These are phyloP conservation scores for Macrosteles quadrilineatus DNA, from an alignment of 1,140 invertebrate species.

Conservation along the genomic window DNA sequence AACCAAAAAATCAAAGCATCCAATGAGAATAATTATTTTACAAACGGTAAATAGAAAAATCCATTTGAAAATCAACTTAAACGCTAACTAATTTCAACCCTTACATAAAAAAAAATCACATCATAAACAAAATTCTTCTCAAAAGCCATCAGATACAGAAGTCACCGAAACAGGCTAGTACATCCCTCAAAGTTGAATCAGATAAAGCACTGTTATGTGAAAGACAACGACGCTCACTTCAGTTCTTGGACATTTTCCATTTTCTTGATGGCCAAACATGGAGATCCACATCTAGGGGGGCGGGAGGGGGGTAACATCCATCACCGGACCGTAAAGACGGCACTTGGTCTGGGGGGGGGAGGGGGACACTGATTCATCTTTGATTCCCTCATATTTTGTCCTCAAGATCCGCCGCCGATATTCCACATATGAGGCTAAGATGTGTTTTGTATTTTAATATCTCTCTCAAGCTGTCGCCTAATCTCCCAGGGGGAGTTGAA, in stretches of 20 bases:
- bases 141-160: too few relatives aligned
- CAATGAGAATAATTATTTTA: too few relatives aligned
- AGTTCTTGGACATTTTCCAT: constrained; percentile 21
- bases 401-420: not conserved
- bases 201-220: too few relatives aligned
- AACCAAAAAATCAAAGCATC: too few relatives aligned
- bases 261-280: constrained; percentile 18
- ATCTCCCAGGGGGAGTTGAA: not conserved
- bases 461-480: not conserved
- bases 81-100: too few relatives aligned
- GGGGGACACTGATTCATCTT: constrained; percentile 28
- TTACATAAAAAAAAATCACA: too few relatives aligned
- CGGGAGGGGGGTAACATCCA: not conserved
- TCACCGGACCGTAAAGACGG: constrained; percentile 15
- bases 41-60: too few relatives aligned
- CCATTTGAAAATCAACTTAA: too few relatives aligned
- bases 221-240: too few relatives aligned
- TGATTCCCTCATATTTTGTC: constrained; percentile 31
- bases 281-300: constrained; percentile 3
- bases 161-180: too few relatives aligned
- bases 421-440: not conserved
- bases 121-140: too few relatives aligned
- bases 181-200: too few relatives aligned
- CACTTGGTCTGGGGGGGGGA: not conserved
- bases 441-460: not conserved